Base-by-base conservation (phyloP, 2,888 invertebrate species). In the Lamellibrachia satsuma region DNA sequence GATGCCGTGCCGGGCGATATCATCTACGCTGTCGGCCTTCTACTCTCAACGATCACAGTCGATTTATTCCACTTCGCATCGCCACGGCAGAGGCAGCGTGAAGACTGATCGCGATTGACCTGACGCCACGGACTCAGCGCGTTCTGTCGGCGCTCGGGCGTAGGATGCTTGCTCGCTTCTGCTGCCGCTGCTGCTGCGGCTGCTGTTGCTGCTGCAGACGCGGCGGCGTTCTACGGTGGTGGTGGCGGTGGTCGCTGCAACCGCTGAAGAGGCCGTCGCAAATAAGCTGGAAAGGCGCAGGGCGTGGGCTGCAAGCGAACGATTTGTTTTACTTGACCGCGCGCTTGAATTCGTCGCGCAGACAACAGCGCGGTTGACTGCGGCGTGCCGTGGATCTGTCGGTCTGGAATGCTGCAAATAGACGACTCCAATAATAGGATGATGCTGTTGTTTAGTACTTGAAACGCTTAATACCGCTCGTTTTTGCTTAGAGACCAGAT, bases 41-140 rank as follows among this genome's bases (percentile, higher is more conserved):
- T 75, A 22, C 75, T 75, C 75, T 75, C 75, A 15, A 22, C 75
- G 75, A 75, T 75, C 75, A 22, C 22, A 15, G 75, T 75, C 75
- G 75, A 75, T 75, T 75, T 22, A 75, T 75, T 22, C 15, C 75
- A n/a, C 22, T 75, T n/a, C 75, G 75, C 75, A 75, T 22, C 22
- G 75, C 75, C 6, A 11, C 75, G 22, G 39, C 39, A 39, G 39
- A 0, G 39, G 75, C 75, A 75, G 75, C 75, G 75, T n/a, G 75
- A n/a, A 75, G 75, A 75, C 75, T 75, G 75, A 75, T 75, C 22
- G 75, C 75, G 75, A 75, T 75, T 75, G 75, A 75, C 75, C 75
- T n/a, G 75, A n/a, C 75, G 75, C 75, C 75, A 39, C 39, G 39
- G 15, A 75, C 22, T n/a, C 75, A 75, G 22, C 75, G 15, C 15